Base-by-base conservation (phyloP, 2,113 vertebrate species). In the Turdus rufiventris region DNA sequence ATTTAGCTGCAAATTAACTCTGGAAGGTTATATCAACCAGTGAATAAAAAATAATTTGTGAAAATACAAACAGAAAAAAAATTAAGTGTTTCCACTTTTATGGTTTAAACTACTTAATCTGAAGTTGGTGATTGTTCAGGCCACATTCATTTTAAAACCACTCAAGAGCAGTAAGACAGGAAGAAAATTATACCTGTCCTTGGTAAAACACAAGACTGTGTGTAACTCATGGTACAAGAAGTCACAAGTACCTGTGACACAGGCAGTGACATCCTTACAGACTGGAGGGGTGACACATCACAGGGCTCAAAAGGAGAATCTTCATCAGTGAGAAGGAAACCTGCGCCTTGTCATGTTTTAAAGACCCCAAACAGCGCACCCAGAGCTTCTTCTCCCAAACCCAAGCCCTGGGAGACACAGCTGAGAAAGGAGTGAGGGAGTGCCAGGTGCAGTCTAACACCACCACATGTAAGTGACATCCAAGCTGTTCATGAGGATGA, bases 221-320 rank as follows among this genome's bases (percentile, higher is more conserved):
- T 60, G 34, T 31, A 82, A 92, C 23, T 10, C 61, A 75, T 0
- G 1, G 33, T 34, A 23, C 8, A 38, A 20, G 28, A 26, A 77
- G n/a, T 29, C 40, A 56, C 1, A 0, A 1, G 18, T n/a, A 16
- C 20, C 14, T 1, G 25, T 18, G 45, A 60, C 2, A 9, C 2
- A 2, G 1, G 1, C 14, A 23, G 38, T 5, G 28, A 2, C 8
- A 0, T 23, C 38, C 43, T 36, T 7, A 26, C 19, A 4, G 2
- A 89, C 61, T 47, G 36, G 38, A 61, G 1, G 16, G 40, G 42
- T 8, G 51, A 56, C 57, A 29, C 4, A 0, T 16, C 66, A 12
- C 45, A 43, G 36, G 18, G 34, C 1, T 38, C 42, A 42, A 5
- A 34, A 82, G 62, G 4, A 88, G 28, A 34, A 68, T 15, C 57